Evolutionary conservation across 1,140 invertebrate species (phyloP), one percentile per base, ranked within the genome.

Genomic region (Parapsyche elsis): DNA sequence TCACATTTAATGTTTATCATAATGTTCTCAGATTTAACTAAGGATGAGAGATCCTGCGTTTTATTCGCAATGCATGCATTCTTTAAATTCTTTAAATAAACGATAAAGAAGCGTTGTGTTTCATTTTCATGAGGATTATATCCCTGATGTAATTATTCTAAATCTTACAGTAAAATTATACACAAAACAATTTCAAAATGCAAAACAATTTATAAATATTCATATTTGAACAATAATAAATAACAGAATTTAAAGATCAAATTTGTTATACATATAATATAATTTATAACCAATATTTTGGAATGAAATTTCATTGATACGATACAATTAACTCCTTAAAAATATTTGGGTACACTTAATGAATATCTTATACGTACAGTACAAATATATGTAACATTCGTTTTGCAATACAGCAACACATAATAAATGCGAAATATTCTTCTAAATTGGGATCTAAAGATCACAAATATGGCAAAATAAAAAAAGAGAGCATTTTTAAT

Each of bases 111-210:
- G 30, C 30, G 7, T 38, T 4, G 2, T 7, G 7, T 38, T 38
- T 38, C 30, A 38, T 7, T 38, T 38, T 7, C 30, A 38, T 7
- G 30, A 38, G 30, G 30, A 53, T 53, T 16, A 53, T 53, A 53
- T 53, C 49, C 16, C 16, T 53, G 16, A 53, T 16, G 49, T 16
- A 4, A 12, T 12, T 53, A 53, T 53, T 53, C 10, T 61, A 16
- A 16, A 61, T 7, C 14, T 67, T 26, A 38, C 30, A 26, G 24
- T 67, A 67, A 67, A 61, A 67, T 67, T 26, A 67, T 67, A 53
- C 49, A 53, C 10, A 67, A 67, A 67, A 67, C 64, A 67, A 67
- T 30, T 67, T 67, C 64, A 67, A 67, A 30, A 26, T 26, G 64
- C 64, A 30, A 67, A 67, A 67, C 64, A 67, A 67, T 24, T 67